A percentile compares a stretch with the other conserved stretches of the same genome.
Conservation (phyloP, 2,113 vertebrate species). For the Eira barbara region DNA sequence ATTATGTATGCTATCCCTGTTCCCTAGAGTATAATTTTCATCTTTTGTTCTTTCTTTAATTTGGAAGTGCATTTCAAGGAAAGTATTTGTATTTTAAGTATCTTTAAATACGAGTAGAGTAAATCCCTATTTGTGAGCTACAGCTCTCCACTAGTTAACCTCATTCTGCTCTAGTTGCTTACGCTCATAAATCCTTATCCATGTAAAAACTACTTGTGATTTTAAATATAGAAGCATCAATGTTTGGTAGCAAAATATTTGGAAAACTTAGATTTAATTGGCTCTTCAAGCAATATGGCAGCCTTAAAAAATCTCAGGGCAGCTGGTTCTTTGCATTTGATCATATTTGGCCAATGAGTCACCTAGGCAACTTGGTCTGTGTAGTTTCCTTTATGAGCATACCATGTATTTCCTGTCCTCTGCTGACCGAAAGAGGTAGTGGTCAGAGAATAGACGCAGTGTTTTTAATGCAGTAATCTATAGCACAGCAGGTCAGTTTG, state of each 20-base stretch:
- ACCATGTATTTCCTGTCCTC: background rate
- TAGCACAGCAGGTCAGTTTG: background rate
- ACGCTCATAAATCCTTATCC: background rate
- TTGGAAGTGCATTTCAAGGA: background rate
- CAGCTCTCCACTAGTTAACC: background rate
- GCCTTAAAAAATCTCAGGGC: background rate
- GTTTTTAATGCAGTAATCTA: background rate
- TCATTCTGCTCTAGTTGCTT: background rate
- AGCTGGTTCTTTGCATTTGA: background rate
- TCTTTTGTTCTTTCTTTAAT: conserved; percentile 39
- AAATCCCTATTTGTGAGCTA: background rate
- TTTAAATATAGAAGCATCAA: background rate
- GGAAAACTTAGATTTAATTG: background rate
- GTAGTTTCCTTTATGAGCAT: background rate
- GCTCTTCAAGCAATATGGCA: background rate
- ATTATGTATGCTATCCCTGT: background rate
- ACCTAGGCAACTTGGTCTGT: background rate
- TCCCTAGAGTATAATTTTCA: background rate
- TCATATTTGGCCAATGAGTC: background rate
- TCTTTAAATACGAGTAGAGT: background rate
- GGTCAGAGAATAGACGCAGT: too few species aligned
- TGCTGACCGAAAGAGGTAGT: background rate
- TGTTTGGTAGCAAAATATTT: background rate
- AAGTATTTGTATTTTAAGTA: conserved; percentile 19
- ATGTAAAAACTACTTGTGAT: background rate